Evolutionary conservation across 2,797 vertebrate genomes (phyloP).

Genomic region (Chloroceryle inda): DNA sequence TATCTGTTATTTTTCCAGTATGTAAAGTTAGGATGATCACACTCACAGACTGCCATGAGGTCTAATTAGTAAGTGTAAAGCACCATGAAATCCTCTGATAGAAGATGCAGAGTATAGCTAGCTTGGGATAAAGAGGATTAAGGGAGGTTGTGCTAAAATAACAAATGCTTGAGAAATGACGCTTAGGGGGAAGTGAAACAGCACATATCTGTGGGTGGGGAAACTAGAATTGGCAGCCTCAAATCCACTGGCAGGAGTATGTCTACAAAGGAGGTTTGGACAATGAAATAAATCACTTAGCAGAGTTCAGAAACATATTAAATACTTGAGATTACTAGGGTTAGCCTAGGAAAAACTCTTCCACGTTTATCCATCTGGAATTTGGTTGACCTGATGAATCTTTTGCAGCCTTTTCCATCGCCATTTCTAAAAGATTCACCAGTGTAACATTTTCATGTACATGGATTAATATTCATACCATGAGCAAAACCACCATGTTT

Average conservation of each 20-base stretch:
- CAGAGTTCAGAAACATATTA: not conserved
- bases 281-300: not conserved
- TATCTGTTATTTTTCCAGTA: conserved; percentile 20
- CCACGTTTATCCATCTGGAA: not conserved
- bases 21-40: conserved; percentile 27
- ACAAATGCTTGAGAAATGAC: conserved; percentile 23
- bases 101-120: not conserved
- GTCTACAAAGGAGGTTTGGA: not conserved
- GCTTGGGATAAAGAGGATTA: conserved; percentile 39
- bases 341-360: not conserved
- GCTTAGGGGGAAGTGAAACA: not conserved
- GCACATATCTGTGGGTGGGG: not conserved
- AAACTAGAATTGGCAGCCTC: not conserved
- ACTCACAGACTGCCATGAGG: not conserved
- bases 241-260: not conserved
- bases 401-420: not conserved
- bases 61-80: conserved; percentile 56
- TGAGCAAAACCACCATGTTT: not conserved
- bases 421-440: not conserved
- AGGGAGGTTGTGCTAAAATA: conserved; percentile 12
- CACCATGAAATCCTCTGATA: conserved; percentile 26
- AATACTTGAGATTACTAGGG: not conserved
- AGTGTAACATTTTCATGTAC: not conserved
- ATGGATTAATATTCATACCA: not conserved
- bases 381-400: not conserved